These are phyloP conservation scores for Syrrhaptes paradoxus DNA, from an alignment of 2,113 vertebrate species.

Conservation along the genomic window DNA sequence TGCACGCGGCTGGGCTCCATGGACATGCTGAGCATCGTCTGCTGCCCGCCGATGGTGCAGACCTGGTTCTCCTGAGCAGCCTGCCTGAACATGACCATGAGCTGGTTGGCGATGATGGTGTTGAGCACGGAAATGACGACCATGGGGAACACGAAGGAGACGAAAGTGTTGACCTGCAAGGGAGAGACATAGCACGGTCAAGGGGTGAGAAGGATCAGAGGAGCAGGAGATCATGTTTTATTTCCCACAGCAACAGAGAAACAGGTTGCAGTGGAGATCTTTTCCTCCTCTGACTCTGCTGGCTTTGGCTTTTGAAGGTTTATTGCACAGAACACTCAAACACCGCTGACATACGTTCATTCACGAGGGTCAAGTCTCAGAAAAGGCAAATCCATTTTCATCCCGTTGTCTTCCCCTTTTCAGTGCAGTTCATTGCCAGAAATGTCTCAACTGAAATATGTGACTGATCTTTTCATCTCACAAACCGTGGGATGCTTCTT, in stretches of 20 bases:
- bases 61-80: constrained; percentile 87
- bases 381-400: not conserved
- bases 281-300: not conserved
- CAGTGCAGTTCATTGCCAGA: not conserved
- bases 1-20: constrained; percentile 90
- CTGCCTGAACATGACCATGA: constrained; percentile 90
- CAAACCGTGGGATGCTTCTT: not conserved
- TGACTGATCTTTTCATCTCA: not conserved
- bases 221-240: not conserved
- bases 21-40: constrained; percentile 83
- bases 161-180: constrained; percentile 87
- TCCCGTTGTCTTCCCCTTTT: not conserved
- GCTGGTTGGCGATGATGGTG: constrained; percentile 93
- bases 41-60: constrained; percentile 82
- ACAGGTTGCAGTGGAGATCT: not conserved
- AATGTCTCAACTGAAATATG: not conserved
- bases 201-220: not conserved
- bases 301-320: not conserved
- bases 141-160: constrained; percentile 95
- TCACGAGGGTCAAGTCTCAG: not conserved
- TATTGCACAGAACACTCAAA: not conserved
- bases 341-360: not conserved
- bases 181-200: not conserved
- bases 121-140: constrained; percentile 89
- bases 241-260: not conserved